Conservation (phyloP, 2,113 vertebrate genomes). For the Epinephelus cyanopodus region DNA sequence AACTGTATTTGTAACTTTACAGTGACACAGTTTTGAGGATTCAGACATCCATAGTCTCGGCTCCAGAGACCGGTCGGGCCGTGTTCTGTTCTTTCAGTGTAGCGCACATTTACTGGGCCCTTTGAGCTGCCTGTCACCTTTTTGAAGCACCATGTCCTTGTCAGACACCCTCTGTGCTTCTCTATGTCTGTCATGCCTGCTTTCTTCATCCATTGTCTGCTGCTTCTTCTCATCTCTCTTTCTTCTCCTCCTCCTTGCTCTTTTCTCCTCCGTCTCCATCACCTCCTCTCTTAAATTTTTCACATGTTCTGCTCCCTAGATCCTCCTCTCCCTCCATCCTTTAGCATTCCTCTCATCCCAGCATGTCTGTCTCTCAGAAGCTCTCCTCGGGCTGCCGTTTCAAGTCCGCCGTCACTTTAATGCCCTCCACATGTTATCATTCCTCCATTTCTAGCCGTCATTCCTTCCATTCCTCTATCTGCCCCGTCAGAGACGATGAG, state of each 20-base stretch:
- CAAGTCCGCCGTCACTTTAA: constrained; percentile 46
- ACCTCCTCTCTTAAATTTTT: constrained; percentile 61
- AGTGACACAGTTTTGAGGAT: constrained; percentile 11
- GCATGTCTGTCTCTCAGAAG: constrained; percentile 25
- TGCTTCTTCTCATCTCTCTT: constrained; percentile 6
- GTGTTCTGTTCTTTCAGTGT: constrained; percentile 33
- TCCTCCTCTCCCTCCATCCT: constrained; percentile 8
- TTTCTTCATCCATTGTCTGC: constrained; percentile 36
- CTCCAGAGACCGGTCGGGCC: constrained; percentile 27
- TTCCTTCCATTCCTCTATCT: constrained; percentile 23
- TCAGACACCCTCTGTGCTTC: constrained; percentile 45
- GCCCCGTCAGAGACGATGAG: constrained; percentile 57
- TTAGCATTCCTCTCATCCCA: constrained; percentile 13
- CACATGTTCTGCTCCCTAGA: constrained; percentile 24
- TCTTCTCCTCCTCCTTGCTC: constrained; percentile 24
- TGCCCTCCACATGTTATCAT: constrained; percentile 55
- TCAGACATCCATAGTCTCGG: constrained; percentile 20
- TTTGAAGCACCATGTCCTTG: constrained; percentile 34
- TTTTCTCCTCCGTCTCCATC: constrained; percentile 33
- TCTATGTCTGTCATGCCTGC: constrained; percentile 23
- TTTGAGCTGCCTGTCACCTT: constrained; percentile 63
- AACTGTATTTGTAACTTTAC: neutral
- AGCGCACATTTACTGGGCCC: constrained; percentile 54
- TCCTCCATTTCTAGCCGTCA: constrained; percentile 49
- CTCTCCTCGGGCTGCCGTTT: constrained; percentile 40